Evolutionary conservation across 2,113 vertebrate genomes (phyloP), one percentile per base, ranked within the genome.

Genomic region (Nothobranchius furzeri): DNA sequence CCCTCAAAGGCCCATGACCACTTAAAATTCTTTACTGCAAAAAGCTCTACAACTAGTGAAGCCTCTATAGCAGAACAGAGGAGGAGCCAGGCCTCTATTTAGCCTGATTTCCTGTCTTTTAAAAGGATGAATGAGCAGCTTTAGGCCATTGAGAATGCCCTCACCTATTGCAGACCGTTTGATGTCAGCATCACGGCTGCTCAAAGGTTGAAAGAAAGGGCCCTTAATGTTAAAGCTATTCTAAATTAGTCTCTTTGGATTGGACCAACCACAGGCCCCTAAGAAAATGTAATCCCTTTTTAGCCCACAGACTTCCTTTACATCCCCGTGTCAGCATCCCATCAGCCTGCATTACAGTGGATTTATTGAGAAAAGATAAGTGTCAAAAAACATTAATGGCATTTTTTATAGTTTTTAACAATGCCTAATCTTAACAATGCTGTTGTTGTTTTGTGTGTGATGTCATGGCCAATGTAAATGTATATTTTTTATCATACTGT

Each of bases 91-190:
- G 58, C 60, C 69, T 84, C 87, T 84, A 87, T 92, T 91, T 85
- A 92, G 89, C 84, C 89, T 89, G 89, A 90, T 92, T 92, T 90
- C 89, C 88, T 90, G 86, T 91, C 89, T 83, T 86, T 76, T 77
- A 87, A 88, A 84, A 80, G 84, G 88, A 88, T 92, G 88, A 91
- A 94, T 91, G 85, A 87, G 52, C 87, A 87, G 87, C 89, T 87
- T 88, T 82, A 87, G 89, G 85, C 90, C 81, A 85, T 89, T 88
- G 70, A 83, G 75, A 88, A 75, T 66, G 78, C 84, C 74, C 76
- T 85, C 85, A 90, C 86, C 87, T 83, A 85, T 84, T 73, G 89
- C 75, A 52, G 68, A 75, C 45, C 5, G 82, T 93, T 93, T 93
- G 92, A 93, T 94, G 89, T 91, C 75, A 42, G 78, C 90, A 78